These are phyloP conservation scores for Subacronicta megacephala DNA, from an alignment of 2,888 invertebrate genomes.

Conservation along the genomic window DNA sequence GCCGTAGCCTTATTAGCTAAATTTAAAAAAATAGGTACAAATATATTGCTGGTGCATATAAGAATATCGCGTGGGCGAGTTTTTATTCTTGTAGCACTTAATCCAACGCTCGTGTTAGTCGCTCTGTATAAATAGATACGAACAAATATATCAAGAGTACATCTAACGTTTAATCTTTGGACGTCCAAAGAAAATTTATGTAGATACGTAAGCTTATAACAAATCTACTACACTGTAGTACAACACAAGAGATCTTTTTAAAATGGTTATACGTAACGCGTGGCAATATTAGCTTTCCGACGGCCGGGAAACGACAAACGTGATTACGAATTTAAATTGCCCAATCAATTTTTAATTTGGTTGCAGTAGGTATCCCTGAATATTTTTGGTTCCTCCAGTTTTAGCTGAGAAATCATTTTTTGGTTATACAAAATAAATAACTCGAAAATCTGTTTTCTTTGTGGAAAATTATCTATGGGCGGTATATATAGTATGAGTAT, in stretches of 20 bases:
- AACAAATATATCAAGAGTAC: conserved; percentile 48
- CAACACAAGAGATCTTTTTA: conserved; percentile 53
- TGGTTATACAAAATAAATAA: conserved; percentile 4
- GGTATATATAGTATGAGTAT: conserved; percentile 8
- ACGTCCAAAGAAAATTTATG: conserved; percentile 17
- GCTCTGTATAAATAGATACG: conserved; percentile 45
- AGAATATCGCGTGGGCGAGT: conserved; percentile 24
- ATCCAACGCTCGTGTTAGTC: conserved; percentile 25
- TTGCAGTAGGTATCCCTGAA: conserved; percentile 62
- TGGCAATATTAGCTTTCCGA: conserved; percentile 68
- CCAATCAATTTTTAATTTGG: conserved; percentile 85
- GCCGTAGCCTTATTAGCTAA: too few relatives aligned
- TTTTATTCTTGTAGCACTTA: conserved; percentile 38
- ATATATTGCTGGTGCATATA: too few relatives aligned
- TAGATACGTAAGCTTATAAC: conserved; percentile 37
- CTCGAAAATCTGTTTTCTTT: conserved; percentile 28
- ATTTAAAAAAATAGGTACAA: too few relatives aligned
- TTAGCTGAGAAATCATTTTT: conserved; percentile 42
- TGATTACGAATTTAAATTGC: conserved; percentile 84
- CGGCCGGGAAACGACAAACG: conserved; percentile 72
- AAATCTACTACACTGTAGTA: conserved; percentile 28
- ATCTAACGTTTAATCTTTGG: conserved; percentile 32
- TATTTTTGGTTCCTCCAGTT: conserved; percentile 50
- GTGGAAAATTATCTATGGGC: conserved; percentile 12
- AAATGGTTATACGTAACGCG: conserved; percentile 58